Evolutionary conservation across 23 tunicate species (phyloP), one percentile per base, ranked within the genome.

Genomic region (Clavelina lepadiformis): DNA sequence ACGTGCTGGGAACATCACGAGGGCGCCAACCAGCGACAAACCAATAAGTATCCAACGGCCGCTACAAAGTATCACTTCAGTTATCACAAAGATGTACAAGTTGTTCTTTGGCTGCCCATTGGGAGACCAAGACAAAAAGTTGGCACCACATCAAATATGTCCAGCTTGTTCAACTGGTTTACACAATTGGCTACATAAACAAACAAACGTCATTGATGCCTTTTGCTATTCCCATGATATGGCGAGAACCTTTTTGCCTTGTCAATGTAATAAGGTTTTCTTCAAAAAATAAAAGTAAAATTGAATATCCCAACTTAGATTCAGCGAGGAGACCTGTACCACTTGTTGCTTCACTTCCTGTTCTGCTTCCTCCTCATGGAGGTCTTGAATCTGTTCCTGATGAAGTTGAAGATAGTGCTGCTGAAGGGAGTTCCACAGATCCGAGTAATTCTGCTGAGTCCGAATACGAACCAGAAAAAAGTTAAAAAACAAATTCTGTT

Each of bases 301-400:
- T 63, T 63, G n/a, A n/a, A n/a, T 63, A 63, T 51, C 68, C 50
- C 20, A 63, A 63, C 23, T 3, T 63, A 63, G 68, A 63, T 51
- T 63, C 68, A 63, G 68, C 68, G 38, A 21, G 21, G 38, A 63
- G 30, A 63, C 68, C 68, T 63, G 68, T 63, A 36, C 68, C 68
- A 63, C 50, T 36, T 31, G 50, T 19, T 5, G 30, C 68, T 31
- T 63, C 22, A 35, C 37, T 63, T 28, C 68, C 68, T 63, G 68
- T 51, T 36, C 50, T 31, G 38, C 49, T 63, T 63, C 68, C 68
- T 35, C 68, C 68, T 63, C 18, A 63, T 36, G 26, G 38, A 36
- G 68, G 50, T 3, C 68, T 34, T 15, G 68, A 27, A 28, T 21
- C 30, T 31, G 51, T 63, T 63, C 51, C 68, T 63, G 68, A 63